Base-by-base conservation (phyloP, 2,888 invertebrate genomes). In the Hydriomena furcata region DNA sequence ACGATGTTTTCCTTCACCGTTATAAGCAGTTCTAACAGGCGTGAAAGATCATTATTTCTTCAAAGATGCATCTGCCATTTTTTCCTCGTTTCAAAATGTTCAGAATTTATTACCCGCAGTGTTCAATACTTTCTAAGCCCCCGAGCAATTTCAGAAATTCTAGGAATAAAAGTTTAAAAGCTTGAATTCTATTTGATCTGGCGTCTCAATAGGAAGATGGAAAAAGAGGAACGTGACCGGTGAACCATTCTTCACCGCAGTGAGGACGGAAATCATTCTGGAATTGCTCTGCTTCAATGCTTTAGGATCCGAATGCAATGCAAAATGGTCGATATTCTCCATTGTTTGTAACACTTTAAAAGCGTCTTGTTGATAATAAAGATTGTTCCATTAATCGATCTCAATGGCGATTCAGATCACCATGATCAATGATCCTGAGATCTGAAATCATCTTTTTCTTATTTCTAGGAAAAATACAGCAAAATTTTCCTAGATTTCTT, bases 181-280 rank as follows among this genome's bases (percentile, higher is more conserved):
- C 38, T 35, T 41, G 13, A 36, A 36, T 24, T 40, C 25, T 36
- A 41, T 51, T 51, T 45, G 41, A 45, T 36, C 51, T 32, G 28
- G 28, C 20, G 17, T 20, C 30, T 45, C 51, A 51, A 45, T 51
- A 41, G 35, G 45, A 30, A 35, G 35, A 35, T 35, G 40, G 30
- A 28, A 30, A 13, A 31, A 17, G 10, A 36, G 41, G 31, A 52
- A 42, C 46, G 52, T 52, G 52, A 42, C 41, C 35, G 13, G 10
- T 31, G 12, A 31, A 13, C 42, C 17, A 48, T 41, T 41, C 47
- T 52, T 28, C 12, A 28, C 31, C 23, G 10, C 27, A 25, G 43
- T 38, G 35, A 25, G 2, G 51, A 50, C 20, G 44, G 34, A 44
- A 31, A 35, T 36, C 30, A 13, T 42, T 34, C 25, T 12, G n/a